Base-by-base conservation (phyloP, 30 jellyfish, hydroid and myxozoan species). In the Phacellophora camtschatica region DNA sequence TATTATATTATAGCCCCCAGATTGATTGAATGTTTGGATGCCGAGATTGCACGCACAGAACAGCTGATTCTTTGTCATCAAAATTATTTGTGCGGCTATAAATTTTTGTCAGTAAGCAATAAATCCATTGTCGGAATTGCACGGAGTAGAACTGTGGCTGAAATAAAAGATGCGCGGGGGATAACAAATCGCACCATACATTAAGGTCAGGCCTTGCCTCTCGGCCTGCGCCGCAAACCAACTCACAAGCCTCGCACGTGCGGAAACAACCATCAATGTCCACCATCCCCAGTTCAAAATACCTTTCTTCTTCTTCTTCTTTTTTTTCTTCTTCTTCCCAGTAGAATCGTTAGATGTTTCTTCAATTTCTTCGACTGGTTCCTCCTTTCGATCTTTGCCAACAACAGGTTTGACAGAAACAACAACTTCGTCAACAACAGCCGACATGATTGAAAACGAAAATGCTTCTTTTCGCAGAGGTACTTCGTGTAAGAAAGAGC, bases 291-390 rank as follows among this genome's bases (percentile, higher is more conserved):
- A 3, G 3, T 23, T 12, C 58, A 23, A 4, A 4, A 35, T 5
- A 67, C 82, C 74, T 73, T 73, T 49, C 74, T 28, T 61, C 71
- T 73, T 73, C 64, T 73, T 73, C 30, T 73, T 73, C 86, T 73
- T 73, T 46, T 73, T 73, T 74, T 73, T 73, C 42, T 73, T 73
- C 74, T 73, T 73, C 43, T 50, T 73, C 32, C 33, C 72, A 34
- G 86, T 28, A 13, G 65, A 30, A 34, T 27, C 35, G 18, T 1
- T 35, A 53, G 32, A 31, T 3, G 58, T 36, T 20, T 73, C 86
- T 5, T 9, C 74, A 16, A 34, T 10, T 28, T 73, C 75, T 45
- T 73, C 86, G 28, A 53, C 39, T 30, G 51, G 64, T 34, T 73
- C 84, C 12, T 48, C 71, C 27, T 33, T 46, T 1, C 54, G 74